Conservation (phyloP, 1,140 invertebrate genomes). For the Pogonus chalceus region DNA sequence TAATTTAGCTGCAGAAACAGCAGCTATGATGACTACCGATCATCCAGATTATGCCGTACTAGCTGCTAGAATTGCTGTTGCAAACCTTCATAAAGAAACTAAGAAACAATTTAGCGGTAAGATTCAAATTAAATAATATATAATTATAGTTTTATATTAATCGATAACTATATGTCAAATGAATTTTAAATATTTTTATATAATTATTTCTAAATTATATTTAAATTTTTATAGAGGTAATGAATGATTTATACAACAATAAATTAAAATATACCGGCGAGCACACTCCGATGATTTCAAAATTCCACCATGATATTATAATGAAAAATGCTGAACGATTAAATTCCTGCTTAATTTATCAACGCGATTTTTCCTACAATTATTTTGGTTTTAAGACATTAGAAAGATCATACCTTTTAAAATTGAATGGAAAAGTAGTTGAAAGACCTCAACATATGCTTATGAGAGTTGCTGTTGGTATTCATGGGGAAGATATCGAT, state of each 20-base stretch:
- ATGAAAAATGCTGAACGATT: slow-evolving; percentile 77
- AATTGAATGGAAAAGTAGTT: slow-evolving; percentile 87
- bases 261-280: slow-evolving; percentile 61
- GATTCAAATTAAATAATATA: slow-evolving; percentile 14
- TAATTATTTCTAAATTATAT: too few relatives aligned
- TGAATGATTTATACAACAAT: slow-evolving; percentile 75
- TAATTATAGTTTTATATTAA: too few relatives aligned
- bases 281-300: slow-evolving; percentile 73
- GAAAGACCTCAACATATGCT: slow-evolving; percentile 98
- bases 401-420: slow-evolving; percentile 90
- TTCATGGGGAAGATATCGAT: slow-evolving; percentile 91
- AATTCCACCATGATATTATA: slow-evolving; percentile 74
- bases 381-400: slow-evolving; percentile 99
- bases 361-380: slow-evolving; percentile 94
- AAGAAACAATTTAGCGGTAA: slow-evolving; percentile 81
- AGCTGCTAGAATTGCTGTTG: slow-evolving; percentile 91
- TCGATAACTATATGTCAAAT: too few relatives aligned
- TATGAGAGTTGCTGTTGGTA: slow-evolving; percentile 95
- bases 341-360: slow-evolving; percentile 96
- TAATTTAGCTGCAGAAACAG: slow-evolving; percentile 93
- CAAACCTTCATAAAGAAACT: slow-evolving; percentile 96
- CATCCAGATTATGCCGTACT: slow-evolving; percentile 96
- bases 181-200: too few relatives aligned
- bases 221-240: slow-evolving; percentile 65
- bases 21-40: slow-evolving; percentile 89